Percentiles rank a stretch among this genome's conserved stretches.
These are phyloP conservation scores for Hymenochirus boettgeri DNA, from an alignment of 2,113 vertebrate species.

Conservation along the genomic window DNA sequence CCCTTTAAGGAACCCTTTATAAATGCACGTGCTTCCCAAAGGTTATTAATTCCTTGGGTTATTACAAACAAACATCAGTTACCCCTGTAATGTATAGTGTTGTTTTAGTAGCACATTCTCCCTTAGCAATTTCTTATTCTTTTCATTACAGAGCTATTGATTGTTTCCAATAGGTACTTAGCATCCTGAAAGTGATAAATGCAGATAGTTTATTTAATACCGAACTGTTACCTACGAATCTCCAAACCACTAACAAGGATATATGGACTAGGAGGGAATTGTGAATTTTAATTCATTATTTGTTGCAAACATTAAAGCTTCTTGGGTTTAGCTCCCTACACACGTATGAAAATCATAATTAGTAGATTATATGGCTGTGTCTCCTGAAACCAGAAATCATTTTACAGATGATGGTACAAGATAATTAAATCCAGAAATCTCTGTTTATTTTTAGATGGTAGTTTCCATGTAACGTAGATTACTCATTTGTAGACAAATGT, in stretches of 20 bases:
- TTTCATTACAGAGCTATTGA: not conserved
- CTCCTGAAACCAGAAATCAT: not conserved
- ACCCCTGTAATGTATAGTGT: too few species aligned
- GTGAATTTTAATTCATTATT: not conserved
- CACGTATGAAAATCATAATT: not conserved
- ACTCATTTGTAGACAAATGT: too few species aligned
- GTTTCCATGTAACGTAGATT: too few species aligned
- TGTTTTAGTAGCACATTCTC: too few species aligned
- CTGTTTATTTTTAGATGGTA: not conserved
- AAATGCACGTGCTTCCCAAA: too few species aligned
- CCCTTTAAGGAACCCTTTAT: too few species aligned
- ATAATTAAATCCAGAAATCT: not conserved
- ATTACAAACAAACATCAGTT: too few species aligned
- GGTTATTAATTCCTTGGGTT: too few species aligned
- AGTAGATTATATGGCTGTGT: not conserved
- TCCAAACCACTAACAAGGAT: not conserved
- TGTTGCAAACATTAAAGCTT: not conserved
- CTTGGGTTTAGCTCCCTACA: not conserved
- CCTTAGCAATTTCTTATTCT: not conserved
- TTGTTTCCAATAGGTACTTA: not conserved
- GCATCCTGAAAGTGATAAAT: not conserved
- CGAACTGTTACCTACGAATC: not conserved
- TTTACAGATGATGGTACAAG: not conserved
- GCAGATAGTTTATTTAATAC: not conserved
- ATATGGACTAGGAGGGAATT: not conserved